phyloP scores from a whole-genome alignment of 1,140 invertebrate genomes.

The Philopotamus ludificatus region DNA sequence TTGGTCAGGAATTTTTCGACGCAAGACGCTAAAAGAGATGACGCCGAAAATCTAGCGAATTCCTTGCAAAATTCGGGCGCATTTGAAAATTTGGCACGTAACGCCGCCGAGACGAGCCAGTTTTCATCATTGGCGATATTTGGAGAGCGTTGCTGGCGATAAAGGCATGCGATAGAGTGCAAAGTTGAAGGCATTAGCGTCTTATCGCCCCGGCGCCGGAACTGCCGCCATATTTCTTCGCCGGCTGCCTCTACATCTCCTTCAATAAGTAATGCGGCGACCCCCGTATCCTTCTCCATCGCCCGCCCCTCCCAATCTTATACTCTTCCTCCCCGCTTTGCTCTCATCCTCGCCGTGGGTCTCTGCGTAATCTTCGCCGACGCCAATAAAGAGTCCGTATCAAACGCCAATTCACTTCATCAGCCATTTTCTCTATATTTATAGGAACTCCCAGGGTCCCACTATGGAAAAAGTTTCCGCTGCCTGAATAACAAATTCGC shows the following conservation, averaged over 20 bases:
- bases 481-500: too few relatives aligned
- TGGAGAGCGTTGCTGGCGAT: constrained; percentile 29
- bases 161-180: constrained; percentile 48
- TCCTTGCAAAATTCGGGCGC: too few relatives aligned
- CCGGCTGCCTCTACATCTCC: constrained; percentile 31
- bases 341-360: too few relatives aligned
- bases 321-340: not conserved
- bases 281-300: not conserved
- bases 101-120: constrained; percentile 20
- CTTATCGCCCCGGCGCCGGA: constrained; percentile 48
- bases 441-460: not conserved
- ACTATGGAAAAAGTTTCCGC: not conserved
- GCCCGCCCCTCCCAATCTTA: not conserved
- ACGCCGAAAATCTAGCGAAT: too few relatives aligned
- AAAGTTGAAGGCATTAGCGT: constrained; percentile 60
- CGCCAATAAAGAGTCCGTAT: not conserved
- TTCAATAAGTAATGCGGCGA: constrained; percentile 40
- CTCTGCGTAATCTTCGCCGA: too few relatives aligned
- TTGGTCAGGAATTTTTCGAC: too few relatives aligned
- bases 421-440: not conserved
- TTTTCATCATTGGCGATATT: constrained; percentile 23
- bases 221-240: constrained; percentile 39
- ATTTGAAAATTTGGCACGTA: too few relatives aligned
- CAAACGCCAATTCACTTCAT: too few relatives aligned
- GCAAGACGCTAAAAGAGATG: too few relatives aligned